A percentile compares a stretch with the other conserved stretches of the same genome.
Conservation (phyloP, 2,797 vertebrate species). For the Merluccius polli region DNA sequence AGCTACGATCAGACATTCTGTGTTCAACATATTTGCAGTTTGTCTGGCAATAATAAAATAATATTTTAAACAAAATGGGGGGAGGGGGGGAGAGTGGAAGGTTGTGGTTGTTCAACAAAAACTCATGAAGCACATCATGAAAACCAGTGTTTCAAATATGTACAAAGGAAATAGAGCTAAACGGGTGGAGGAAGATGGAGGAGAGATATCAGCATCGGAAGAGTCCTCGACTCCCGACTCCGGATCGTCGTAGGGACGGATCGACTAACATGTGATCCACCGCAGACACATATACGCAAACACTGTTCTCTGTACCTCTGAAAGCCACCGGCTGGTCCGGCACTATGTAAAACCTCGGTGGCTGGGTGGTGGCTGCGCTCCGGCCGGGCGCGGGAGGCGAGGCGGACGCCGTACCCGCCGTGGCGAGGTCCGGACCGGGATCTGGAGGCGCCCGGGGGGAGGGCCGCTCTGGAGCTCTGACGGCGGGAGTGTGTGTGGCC, state of each 20-base stretch:
- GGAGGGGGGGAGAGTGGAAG: too few species aligned
- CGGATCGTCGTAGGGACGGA: not conserved
- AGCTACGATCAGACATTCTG: too few species aligned
- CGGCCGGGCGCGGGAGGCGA: not conserved
- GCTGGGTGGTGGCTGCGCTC: slow-evolving; percentile 31
- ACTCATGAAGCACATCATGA: too few species aligned
- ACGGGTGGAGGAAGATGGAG: too few species aligned
- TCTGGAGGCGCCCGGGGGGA: not conserved
- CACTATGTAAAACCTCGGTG: slow-evolving; percentile 61
- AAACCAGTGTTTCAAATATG: too few species aligned
- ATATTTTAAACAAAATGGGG: too few species aligned
- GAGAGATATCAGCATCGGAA: too few species aligned
- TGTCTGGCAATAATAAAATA: too few species aligned
- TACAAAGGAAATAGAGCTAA: too few species aligned
- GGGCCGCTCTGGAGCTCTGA: slow-evolving; percentile 2
- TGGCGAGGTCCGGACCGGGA: not conserved
- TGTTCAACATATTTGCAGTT: too few species aligned
- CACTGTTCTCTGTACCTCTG: slow-evolving; percentile 54
- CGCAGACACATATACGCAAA: not conserved
- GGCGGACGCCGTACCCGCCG: not conserved
- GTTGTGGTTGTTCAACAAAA: too few species aligned
- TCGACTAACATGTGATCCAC: not conserved
- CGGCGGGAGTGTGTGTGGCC: slow-evolving; percentile 1
- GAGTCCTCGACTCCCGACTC: too few species aligned
- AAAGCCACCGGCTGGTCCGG: slow-evolving; percentile 63